Conservation (phyloP, 2,888 invertebrate genomes). For the Calliphora vomitoria region DNA sequence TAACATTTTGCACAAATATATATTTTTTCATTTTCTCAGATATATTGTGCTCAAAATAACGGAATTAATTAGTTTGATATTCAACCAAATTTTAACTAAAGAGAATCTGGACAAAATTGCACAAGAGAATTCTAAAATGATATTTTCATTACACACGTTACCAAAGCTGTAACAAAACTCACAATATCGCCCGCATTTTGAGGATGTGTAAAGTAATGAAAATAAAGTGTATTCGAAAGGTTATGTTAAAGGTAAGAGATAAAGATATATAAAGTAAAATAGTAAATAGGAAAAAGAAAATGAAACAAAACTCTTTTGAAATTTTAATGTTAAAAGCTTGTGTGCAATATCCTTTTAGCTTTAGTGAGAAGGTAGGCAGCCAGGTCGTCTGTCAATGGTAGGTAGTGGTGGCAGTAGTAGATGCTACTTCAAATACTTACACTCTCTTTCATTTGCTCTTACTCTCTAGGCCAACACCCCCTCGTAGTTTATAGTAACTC, state of each 20-base stretch:
- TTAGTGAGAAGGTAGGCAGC: not conserved
- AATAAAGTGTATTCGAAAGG: slow-evolving; percentile 2
- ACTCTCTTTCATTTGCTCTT: not conserved
- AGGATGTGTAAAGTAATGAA: not conserved
- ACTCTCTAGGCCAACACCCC: not conserved
- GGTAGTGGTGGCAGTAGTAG: not conserved
- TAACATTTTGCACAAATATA: too few species aligned
- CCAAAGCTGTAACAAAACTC: not conserved
- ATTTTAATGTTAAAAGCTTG: slow-evolving; percentile 52
- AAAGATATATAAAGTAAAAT: slow-evolving; percentile 19
- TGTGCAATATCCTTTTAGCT: slow-evolving; percentile 45
- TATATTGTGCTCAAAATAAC: too few species aligned
- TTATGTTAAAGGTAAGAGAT: slow-evolving; percentile 19
- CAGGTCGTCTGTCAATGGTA: not conserved
- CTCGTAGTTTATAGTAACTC: slow-evolving; percentile 17
- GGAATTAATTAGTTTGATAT: too few species aligned
- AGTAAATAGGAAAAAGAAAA: slow-evolving; percentile 7
- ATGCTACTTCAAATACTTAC: slow-evolving; percentile 26
- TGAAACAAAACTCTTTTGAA: slow-evolving; percentile 38
- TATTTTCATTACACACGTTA: not conserved
- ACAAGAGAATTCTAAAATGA: too few species aligned
- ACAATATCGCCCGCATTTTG: not conserved
- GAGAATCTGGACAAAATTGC: too few species aligned
- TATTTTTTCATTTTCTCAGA: too few species aligned
- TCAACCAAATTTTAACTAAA: too few species aligned